phyloP scores from a whole-genome alignment of 1,140 invertebrate species.

The Drosophila trapezifrons region DNA sequence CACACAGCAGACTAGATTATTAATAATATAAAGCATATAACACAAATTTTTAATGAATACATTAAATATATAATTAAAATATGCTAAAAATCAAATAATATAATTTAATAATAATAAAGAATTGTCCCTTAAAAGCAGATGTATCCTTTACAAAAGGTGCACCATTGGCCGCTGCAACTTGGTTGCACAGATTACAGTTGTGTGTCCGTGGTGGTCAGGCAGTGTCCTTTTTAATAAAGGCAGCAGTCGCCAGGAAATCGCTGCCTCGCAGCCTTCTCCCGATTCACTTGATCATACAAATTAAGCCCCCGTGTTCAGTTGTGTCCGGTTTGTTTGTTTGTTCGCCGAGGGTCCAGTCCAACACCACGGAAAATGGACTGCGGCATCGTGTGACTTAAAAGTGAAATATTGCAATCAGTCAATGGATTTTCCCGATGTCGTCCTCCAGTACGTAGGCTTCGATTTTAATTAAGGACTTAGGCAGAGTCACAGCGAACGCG shows the following conservation, averaged over 20 bases:
- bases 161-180: constrained; percentile 51
- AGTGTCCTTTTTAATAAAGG: constrained; percentile 78
- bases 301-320: constrained; percentile 70
- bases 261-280: constrained; percentile 19
- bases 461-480: constrained; percentile 83
- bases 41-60: too few relatives aligned
- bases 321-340: constrained; percentile 48
- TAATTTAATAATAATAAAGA: too few relatives aligned
- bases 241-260: constrained; percentile 25
- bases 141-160: neutral
- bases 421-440: constrained; percentile 67
- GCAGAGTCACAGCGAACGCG: constrained; percentile 42
- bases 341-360: constrained; percentile 6
- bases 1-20: too few relatives aligned
- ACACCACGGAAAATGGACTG: constrained; percentile 19
- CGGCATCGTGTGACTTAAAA: constrained; percentile 72
- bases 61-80: too few relatives aligned
- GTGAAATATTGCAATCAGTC: constrained; percentile 82
- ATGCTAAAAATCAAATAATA: neutral
- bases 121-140: neutral
- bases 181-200: constrained; percentile 66
- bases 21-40: too few relatives aligned
- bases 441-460: constrained; percentile 61
- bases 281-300: constrained; percentile 69
- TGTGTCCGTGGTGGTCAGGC: constrained; percentile 41